Conservation (phyloP, 1,140 invertebrate species). For the Hypsibius dujardini region DNA sequence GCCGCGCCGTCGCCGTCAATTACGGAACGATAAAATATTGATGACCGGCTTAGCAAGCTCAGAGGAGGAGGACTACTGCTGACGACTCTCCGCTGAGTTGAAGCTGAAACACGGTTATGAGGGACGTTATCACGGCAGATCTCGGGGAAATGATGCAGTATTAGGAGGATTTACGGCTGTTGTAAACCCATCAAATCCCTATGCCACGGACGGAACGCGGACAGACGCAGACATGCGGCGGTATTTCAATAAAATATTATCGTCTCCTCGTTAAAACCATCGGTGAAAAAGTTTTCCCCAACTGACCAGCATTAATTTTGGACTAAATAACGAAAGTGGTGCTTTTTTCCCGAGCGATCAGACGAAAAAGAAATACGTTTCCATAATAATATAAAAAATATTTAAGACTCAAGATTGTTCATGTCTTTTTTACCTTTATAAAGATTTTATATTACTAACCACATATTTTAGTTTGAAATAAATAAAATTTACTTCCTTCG, state of each 20-base stretch:
- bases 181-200: background rate
- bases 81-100: too few relatives aligned
- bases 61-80: too few relatives aligned
- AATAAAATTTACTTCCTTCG: background rate
- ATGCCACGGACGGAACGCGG: background rate
- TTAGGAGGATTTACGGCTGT: conserved; percentile 5
- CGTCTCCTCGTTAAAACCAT: background rate
- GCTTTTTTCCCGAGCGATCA: background rate
- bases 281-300: background rate
- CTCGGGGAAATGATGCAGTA: background rate
- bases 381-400: background rate
- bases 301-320: background rate
- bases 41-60: too few relatives aligned
- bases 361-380: background rate
- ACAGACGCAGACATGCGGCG: too few relatives aligned
- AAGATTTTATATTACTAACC: background rate
- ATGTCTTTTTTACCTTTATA: background rate
- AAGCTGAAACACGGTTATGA: too few relatives aligned
- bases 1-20: background rate
- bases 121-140: too few relatives aligned
- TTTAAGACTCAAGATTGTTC: background rate
- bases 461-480: background rate
- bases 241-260: background rate
- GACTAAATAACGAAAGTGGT: background rate
- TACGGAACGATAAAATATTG: background rate